phyloP scores from a whole-genome alignment of 2,888 invertebrate species.

The Blastobasis lacticolella region DNA sequence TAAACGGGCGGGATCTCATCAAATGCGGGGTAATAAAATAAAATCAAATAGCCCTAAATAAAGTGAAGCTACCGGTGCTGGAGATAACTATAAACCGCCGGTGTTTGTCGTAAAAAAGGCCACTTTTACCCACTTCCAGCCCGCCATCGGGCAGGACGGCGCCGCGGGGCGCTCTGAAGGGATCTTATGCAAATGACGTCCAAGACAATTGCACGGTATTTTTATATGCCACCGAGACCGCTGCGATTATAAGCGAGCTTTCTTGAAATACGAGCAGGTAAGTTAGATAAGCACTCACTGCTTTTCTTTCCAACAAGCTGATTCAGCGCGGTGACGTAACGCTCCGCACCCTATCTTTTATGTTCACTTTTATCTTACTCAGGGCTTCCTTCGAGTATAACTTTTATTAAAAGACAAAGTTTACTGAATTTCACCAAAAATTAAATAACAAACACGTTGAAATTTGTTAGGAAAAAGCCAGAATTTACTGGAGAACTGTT shows the following conservation, averaged over 20 bases:
- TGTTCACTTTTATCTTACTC: too few species aligned
- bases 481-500: not conserved
- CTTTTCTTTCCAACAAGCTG: too few species aligned
- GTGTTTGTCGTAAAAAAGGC: slow-evolving; percentile 32
- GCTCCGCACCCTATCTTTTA: too few species aligned
- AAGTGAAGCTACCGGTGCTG: slow-evolving; percentile 39
- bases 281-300: too few species aligned
- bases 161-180: slow-evolving; percentile 19
- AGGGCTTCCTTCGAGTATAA: too few species aligned
- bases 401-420: too few species aligned
- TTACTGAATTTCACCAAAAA: too few species aligned
- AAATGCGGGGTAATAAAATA: slow-evolving; percentile 4
- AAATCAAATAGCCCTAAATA: slow-evolving; percentile 13
- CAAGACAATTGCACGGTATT: slow-evolving; percentile 21
- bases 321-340: too few species aligned
- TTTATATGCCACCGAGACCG: slow-evolving; percentile 24
- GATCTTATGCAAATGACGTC: slow-evolving; percentile 31
- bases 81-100: slow-evolving; percentile 28
- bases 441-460: too few species aligned
- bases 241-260: slow-evolving; percentile 24
- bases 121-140: slow-evolving; percentile 13
- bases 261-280: too few species aligned
- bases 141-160: slow-evolving; percentile 22
- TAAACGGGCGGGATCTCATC: slow-evolving; percentile 3
- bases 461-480: too few species aligned